Percentiles rank a stretch among this genome's conserved stretches.
phyloP scores from a whole-genome alignment of 2,888 invertebrate species.

The Drosophila mulleri region DNA sequence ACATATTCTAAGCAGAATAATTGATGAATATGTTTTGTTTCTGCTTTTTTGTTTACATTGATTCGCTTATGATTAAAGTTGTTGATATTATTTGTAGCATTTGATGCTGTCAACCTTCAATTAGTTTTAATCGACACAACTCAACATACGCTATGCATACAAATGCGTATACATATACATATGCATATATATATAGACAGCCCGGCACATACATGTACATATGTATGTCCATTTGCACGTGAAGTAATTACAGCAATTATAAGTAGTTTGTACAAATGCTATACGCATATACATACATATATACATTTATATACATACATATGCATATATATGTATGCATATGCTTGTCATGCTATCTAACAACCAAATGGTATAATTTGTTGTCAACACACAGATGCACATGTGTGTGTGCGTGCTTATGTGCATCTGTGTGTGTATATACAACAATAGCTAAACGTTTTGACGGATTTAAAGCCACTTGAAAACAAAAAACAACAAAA shows the following conservation, averaged over 20 bases:
- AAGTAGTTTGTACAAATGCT: slow-evolving; percentile 23
- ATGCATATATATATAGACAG: background rate
- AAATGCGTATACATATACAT: background rate
- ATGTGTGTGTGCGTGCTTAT: background rate
- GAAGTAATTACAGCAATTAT: slow-evolving; percentile 55
- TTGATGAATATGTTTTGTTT: slow-evolving; percentile 4
- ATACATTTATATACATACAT: background rate
- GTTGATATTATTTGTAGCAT: slow-evolving; percentile 19
- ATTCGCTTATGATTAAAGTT: slow-evolving; percentile 9
- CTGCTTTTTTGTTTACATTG: background rate
- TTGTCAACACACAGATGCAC: background rate
- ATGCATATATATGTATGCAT: background rate
- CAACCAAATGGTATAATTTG: slow-evolving; percentile 24
- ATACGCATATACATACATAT: slow-evolving; percentile 8
- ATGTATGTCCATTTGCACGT: background rate
- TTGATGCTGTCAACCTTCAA: slow-evolving; percentile 40
- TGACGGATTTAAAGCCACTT: slow-evolving; percentile 1
- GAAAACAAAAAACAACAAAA: background rate
- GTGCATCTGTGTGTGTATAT: background rate
- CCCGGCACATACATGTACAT: background rate
- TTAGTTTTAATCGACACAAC: slow-evolving; percentile 45
- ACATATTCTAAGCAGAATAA: background rate
- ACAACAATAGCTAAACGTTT: slow-evolving; percentile 10
- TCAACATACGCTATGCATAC: slow-evolving; percentile 4
- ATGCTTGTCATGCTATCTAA: slow-evolving; percentile 19